Percentiles rank a stretch among this genome's conserved stretches.
Evolutionary conservation across 2,113 vertebrate species (phyloP).

Genomic region (Galeopterus variegatus): DNA sequence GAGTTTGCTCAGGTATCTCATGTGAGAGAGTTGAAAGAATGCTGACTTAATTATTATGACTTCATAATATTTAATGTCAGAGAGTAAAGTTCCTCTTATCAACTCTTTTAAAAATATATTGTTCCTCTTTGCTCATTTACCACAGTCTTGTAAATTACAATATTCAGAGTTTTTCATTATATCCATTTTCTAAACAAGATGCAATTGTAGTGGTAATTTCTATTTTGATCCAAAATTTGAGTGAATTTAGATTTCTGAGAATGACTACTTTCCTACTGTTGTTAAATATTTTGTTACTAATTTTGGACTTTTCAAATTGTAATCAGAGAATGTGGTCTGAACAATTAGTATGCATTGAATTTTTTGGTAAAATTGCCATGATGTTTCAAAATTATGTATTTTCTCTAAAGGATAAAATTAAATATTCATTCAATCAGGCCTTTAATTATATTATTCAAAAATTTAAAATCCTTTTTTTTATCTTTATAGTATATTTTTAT

Average conservation of each 20-base stretch:
- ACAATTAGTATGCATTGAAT: background rate
- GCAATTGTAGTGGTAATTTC: background rate
- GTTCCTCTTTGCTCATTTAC: background rate
- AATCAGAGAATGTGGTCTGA: background rate
- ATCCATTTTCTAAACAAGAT: background rate
- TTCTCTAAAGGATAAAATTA: conserved; percentile 32
- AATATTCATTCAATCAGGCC: background rate
- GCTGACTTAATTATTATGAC: background rate
- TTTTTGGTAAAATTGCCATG: conserved; percentile 37
- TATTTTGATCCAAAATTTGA: background rate
- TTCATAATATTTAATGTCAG: background rate
- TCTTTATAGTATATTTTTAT: background rate
- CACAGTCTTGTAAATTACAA: background rate
- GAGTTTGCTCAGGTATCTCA: background rate
- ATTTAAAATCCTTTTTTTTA: background rate
- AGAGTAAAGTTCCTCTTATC: background rate
- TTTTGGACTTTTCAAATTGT: conserved; percentile 1
- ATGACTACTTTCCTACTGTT: background rate
- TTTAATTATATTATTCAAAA: conserved; percentile 24
- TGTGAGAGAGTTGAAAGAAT: background rate
- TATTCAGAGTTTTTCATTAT: background rate
- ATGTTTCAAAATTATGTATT: conserved; percentile 37
- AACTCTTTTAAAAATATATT: conserved; percentile 1
- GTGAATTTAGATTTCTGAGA: conserved; percentile 19
- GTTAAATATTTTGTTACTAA: conserved; percentile 21